A percentile compares a stretch with the other conserved stretches of the same genome.
These are phyloP conservation scores for Abramis brama DNA, from an alignment of 2,113 vertebrate species.

Conservation along the genomic window DNA sequence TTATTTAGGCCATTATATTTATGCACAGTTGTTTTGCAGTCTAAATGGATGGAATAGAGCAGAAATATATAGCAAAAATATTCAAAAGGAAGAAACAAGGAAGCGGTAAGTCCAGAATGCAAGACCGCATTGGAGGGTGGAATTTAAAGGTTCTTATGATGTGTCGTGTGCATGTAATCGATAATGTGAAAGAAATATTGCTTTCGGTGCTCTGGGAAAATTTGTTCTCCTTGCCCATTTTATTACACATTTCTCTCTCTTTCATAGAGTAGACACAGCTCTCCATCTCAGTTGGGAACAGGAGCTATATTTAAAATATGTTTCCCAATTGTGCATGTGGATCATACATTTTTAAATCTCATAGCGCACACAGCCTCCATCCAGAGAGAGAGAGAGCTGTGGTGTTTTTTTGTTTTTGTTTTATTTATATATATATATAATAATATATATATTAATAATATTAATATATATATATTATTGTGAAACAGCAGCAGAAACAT, in stretches of 20 bases:
- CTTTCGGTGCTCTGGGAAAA: not conserved
- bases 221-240: not conserved
- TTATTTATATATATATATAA: too few species aligned
- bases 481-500: too few species aligned
- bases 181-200: constrained; percentile 24
- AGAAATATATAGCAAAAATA: not conserved
- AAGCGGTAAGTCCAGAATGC: not conserved
- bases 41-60: not conserved
- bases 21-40: not conserved
- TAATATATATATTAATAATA: too few species aligned
- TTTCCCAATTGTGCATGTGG: constrained; percentile 66
- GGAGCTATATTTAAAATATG: constrained; percentile 71
- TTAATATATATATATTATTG: too few species aligned
- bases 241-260: constrained; percentile 23
- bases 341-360: constrained; percentile 67
- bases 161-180: not conserved
- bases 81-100: not conserved
- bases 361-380: not conserved
- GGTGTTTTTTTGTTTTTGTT: constrained; percentile 51
- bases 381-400: constrained; percentile 22
- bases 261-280: constrained; percentile 4
- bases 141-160: not conserved
- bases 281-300: constrained; percentile 60
- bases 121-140: not conserved
- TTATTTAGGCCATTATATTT: not conserved